Evolutionary conservation across 2,888 invertebrate species (phyloP).

Genomic region (Tachystola acroxantha): DNA sequence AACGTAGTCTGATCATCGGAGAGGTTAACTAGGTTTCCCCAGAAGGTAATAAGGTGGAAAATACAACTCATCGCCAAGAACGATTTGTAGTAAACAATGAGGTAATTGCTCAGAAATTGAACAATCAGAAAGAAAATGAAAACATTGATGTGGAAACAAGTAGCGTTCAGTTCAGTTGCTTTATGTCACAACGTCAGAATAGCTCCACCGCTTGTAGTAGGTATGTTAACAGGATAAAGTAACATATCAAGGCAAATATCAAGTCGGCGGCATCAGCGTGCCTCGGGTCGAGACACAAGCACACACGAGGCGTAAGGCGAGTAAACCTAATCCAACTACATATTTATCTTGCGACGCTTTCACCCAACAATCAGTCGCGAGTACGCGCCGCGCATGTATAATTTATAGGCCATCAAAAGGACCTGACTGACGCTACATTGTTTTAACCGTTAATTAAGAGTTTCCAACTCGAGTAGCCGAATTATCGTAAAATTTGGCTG

Average conservation of each 20-base stretch:
- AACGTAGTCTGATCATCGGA: no score
- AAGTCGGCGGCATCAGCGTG: slow-evolving; percentile 1
- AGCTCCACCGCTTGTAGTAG: background rate
- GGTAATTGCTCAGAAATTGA: no score
- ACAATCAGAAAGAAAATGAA: no score
- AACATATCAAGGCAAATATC: background rate
- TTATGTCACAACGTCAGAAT: background rate
- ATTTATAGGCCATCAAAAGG: slow-evolving; percentile 30
- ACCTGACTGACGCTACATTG: slow-evolving; percentile 23
- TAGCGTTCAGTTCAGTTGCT: no score
- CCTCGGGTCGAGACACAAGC: background rate
- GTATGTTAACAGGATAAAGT: background rate
- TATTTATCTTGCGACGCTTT: slow-evolving; percentile 18
- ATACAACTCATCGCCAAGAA: no score
- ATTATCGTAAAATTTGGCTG: slow-evolving; percentile 40
- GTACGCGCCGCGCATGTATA: slow-evolving; percentile 28
- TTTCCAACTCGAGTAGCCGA: slow-evolving; percentile 25
- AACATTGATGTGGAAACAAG: no score
- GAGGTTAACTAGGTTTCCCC: no score
- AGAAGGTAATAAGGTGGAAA: no score
- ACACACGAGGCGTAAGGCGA: background rate
- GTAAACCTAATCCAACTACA: slow-evolving; percentile 9
- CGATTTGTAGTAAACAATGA: no score
- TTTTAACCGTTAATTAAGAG: slow-evolving; percentile 46
- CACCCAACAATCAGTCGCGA: slow-evolving; percentile 16